phyloP scores from a whole-genome alignment of 2,797 vertebrate species.

The Hybognathus amarus region DNA sequence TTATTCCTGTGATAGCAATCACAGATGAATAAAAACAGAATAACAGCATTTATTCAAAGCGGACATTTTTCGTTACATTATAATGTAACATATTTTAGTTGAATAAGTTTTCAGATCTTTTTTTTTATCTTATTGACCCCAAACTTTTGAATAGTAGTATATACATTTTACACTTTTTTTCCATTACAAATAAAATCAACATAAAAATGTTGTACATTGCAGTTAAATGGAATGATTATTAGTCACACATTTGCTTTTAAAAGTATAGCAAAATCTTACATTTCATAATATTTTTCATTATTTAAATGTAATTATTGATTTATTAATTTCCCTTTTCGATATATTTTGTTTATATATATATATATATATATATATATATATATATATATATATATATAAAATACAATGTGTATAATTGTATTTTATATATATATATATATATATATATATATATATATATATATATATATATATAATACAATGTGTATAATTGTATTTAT shows the following conservation, averaged over 20 bases:
- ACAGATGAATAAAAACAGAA: not conserved
- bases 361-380: not conserved
- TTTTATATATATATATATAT: no score
- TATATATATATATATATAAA: no score
- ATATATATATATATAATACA: no score
- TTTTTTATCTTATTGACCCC: no score
- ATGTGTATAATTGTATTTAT: no score
- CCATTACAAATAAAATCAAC: not conserved
- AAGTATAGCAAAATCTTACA: not conserved
- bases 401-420: no score
- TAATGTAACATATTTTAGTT: not conserved
- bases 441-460: no score
- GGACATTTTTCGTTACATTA: not conserved
- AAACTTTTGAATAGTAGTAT: not conserved
- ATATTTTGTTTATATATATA: no score
- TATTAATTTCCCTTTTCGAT: not conserved
- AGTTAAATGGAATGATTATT: not conserved
- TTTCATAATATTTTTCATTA: not conserved
- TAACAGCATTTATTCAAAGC: not conserved
- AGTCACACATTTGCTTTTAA: not conserved
- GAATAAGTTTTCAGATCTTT: not conserved
- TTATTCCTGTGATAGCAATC: not conserved
- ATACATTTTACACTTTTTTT: not conserved
- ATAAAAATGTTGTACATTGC: not conserved
- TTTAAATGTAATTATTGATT: not conserved